Conservation (phyloP, 1,140 invertebrate species). For the Drosophila micromelanica region DNA sequence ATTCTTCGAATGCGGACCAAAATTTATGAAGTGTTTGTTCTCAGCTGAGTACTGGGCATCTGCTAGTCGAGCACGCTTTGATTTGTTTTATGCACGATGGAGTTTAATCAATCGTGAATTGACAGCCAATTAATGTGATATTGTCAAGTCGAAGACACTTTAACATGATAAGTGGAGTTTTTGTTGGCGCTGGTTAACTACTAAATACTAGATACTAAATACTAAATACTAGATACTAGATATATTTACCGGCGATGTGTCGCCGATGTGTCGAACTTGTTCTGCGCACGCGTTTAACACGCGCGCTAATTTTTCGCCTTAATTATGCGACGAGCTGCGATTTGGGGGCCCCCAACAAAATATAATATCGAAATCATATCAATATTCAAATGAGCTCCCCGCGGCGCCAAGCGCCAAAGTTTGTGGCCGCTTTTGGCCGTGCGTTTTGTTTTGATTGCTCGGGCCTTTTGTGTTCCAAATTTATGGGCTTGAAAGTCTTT, state of each 20-base stretch:
- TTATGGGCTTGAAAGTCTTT: slow-evolving; percentile 36
- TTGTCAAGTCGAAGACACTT: slow-evolving; percentile 26
- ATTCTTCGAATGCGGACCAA: too few relatives aligned
- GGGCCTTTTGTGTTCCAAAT: slow-evolving; percentile 43
- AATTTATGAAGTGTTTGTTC: too few relatives aligned
- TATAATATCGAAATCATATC: slow-evolving; percentile 51
- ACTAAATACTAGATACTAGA: slow-evolving; percentile 6
- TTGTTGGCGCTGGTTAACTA: slow-evolving; percentile 4
- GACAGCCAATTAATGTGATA: slow-evolving; percentile 39
- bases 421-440: slow-evolving; percentile 32
- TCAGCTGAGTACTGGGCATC: too few relatives aligned
- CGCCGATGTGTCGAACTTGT: slow-evolving; percentile 36
- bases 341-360: slow-evolving; percentile 5
- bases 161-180: slow-evolving; percentile 28
- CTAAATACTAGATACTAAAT: slow-evolving; percentile 6
- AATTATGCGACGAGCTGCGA: slow-evolving; percentile 37
- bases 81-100: too few relatives aligned
- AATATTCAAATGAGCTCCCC: slow-evolving; percentile 49
- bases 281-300: slow-evolving; percentile 50
- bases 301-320: slow-evolving; percentile 53
- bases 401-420: slow-evolving; percentile 19
- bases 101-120: slow-evolving; percentile 15
- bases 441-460: slow-evolving; percentile 54
- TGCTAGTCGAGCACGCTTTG: too few relatives aligned
- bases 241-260: not conserved